Evolutionary conservation across 2,888 invertebrate genomes (phyloP), one percentile per base, ranked within the genome.

Genomic region (Heteromyza rotundicornis): DNA sequence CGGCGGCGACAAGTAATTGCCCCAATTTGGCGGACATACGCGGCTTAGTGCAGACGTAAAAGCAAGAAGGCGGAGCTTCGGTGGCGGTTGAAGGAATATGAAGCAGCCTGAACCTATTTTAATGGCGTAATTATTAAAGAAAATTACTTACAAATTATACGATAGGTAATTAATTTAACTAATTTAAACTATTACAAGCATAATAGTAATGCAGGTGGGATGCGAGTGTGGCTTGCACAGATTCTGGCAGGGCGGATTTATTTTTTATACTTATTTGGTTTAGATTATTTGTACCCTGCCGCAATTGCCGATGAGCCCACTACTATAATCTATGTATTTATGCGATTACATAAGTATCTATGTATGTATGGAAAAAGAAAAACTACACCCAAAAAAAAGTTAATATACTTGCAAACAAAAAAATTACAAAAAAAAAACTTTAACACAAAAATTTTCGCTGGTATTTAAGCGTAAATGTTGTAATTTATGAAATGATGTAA

Each of bases 11-110:
- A 36, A n/a, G n/a, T n/a, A 57, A 40, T 47, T 60, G 59, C 44
- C 36, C 67, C 35, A 51, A 69, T 49, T 67, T 73, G 27, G 71
- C 74, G 22, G 83, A 83, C 63, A 77, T 79, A 64, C 78, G 82
- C 57, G 82, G 82, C 63, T 69, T 83, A 68, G 80, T 83, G 61
- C 82, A 80, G 73, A 81, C 81, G 67, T 82, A 76, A 77, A 70
- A 53, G 16, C n/a, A 14, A 23, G 16, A 44, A 56, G 10, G 40
- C 14, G n/a, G 12, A 32, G 32, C n/a, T 40, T 40, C 40, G 14
- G 14, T n/a, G 16, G 3, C 12, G n/a, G 40, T 40, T n/a, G 14
- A 8, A n/a, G 7, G 40, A 12, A n/a, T 5, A 20, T 14, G 10
- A 47, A 5, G 5, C 47, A 19, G 47, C 47, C 40, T n/a, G 10